Base-by-base conservation (phyloP, 2,113 vertebrate genomes). In the Nipponia nippon region DNA sequence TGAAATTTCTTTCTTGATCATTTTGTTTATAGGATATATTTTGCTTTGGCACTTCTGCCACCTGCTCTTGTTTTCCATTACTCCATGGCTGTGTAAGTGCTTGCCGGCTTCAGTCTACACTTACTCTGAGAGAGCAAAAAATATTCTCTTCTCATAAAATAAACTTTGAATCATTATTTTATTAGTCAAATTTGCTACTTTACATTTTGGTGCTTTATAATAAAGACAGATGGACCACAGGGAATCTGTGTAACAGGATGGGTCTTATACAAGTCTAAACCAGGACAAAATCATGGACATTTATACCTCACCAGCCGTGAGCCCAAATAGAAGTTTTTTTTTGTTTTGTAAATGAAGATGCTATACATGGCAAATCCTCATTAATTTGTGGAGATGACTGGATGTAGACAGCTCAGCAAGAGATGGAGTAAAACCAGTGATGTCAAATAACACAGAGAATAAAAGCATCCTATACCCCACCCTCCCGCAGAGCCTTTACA, bases 31-130 rank as follows among this genome's bases (percentile, higher is more conserved):
- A 70, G 84, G 78, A 69, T 91, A 50, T 66, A 70, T 91, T 93
- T 87, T 90, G 75, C 62, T 95, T 91, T 96, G 93, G 58, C 83
- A 84, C 34, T 95, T 96, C 65, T 94, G 49, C 94, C 89, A 95
- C 94, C 84, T 91, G 84, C 71, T 91, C 75, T 76, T 89, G 89
- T 92, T 94, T 95, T 94, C 83, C 46, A 38, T 87, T 65, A 50
- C 36, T 75, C 63, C 49, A 47, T 47, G 63, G 26, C 55, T 81
- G 44, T 32, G 34, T 32, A 44, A 67, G 52, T 0, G 0, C 63
- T 92, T 91, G 91, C 40, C 17, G 21, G 36, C 89, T 90, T 86
- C 78, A 83, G 67, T 50, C 75, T 78, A 32, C 44, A 13, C 50
- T 90, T 75, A 86, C 22, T 17, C 78, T 27, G 52, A 82, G 38